Percentiles rank a stretch among this genome's conserved stretches.
These are phyloP conservation scores for Acromyrmex charruanus DNA, from an alignment of 1,140 invertebrate genomes.

Conservation along the genomic window DNA sequence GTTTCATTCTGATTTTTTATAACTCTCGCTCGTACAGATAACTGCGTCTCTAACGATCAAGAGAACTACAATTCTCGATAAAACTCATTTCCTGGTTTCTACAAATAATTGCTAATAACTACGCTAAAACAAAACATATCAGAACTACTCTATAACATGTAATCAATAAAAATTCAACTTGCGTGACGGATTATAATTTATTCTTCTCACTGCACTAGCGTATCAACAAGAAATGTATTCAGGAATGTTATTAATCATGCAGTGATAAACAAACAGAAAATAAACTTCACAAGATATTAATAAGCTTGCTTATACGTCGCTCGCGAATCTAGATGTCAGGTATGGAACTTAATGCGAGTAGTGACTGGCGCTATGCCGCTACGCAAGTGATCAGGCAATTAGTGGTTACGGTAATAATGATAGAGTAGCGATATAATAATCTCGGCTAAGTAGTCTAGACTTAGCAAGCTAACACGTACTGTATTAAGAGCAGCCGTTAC, in stretches of 20 bases:
- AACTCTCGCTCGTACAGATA: neutral
- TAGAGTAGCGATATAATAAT: slow-evolving; percentile 46
- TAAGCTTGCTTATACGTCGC: slow-evolving; percentile 10
- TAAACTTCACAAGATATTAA: slow-evolving; percentile 22
- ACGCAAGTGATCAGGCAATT: slow-evolving; percentile 25
- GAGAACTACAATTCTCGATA: neutral
- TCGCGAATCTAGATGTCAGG: slow-evolving; percentile 23
- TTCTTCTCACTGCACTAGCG: neutral
- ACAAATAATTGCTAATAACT: neutral
- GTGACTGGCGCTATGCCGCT: neutral
- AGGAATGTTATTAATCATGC: slow-evolving; percentile 13
- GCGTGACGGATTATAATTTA: neutral
- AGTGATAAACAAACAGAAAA: slow-evolving; percentile 36
- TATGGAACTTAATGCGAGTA: neutral
- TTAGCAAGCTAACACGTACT: neutral
- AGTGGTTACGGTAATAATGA: slow-evolving; percentile 40
- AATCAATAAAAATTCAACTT: neutral
- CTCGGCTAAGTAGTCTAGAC: slow-evolving; percentile 18
- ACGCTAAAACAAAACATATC: neutral
- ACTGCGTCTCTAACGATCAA: neutral
- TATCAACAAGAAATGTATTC: neutral
- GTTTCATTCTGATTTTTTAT: neutral
- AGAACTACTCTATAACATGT: neutral
- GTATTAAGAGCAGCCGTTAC: slow-evolving; percentile 18
- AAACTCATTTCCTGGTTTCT: neutral